Evolutionary conservation across 1,140 invertebrate species (phyloP), one percentile per base, ranked within the genome.

Genomic region (Diabrotica virgifera): DNA sequence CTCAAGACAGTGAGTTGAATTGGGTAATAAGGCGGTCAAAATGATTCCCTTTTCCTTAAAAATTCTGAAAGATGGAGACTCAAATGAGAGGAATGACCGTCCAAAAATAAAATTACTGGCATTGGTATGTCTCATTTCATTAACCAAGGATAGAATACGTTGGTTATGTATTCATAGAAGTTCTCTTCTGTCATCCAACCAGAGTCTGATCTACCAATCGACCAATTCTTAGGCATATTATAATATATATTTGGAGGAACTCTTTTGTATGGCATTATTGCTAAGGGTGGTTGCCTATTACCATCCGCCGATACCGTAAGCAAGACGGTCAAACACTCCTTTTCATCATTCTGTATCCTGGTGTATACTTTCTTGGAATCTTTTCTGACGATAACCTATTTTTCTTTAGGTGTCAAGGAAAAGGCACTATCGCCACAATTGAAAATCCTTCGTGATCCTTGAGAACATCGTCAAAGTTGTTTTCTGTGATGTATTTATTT

Each of bases 161-260:
- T 70, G n/a, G 58, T 36, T 2, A 70, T 54, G 65, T 78, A 81
- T 66, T 81, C 76, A 69, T 70, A 81, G 66, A 82, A 82, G n/a
- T 68, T 72, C 65, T 73, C 72, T 12, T 63, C 66, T 54, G 71
- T 81, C 80, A 80, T 82, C 80, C 81, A 82, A 0, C 79, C 77
- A 65, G 54, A 75, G 14, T 80, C 74, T 12, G 77, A 77, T 58
- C 65, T 65, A n/a, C 80, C 79, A 38, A 78, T 68, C 0, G 64
- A 71, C 76, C 77, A 78, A n/a, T 66, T 61, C 40, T 69, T 62
- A 6, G 72, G 75, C 38, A 74, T 55, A 24, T 13, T 65, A 8
- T 35, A 9, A 4, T 68, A 56, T n/a, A 79, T 67, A 7, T 68
- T 50, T 7, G 58, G 24, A 1, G 74, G 74, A 10, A 78, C 68